Evolutionary conservation across 64 coral and sea anemone species (phyloP).

Genomic region (Astreopora myriophthalma): DNA sequence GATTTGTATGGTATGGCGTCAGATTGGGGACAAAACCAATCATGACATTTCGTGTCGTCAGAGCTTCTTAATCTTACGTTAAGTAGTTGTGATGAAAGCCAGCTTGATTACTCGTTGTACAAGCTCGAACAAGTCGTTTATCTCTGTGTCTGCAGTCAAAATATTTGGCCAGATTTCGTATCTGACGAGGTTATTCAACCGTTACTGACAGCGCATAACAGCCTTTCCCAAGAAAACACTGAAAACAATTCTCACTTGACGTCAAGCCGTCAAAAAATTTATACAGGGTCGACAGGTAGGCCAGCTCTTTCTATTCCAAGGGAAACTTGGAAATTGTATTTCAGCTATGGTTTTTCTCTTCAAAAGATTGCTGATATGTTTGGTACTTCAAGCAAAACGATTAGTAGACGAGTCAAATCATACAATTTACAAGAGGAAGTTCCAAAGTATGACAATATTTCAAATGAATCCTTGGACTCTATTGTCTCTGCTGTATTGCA

Average conservation of each 20-base stretch:
- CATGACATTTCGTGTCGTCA: too few species aligned
- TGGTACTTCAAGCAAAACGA: conserved; percentile 52
- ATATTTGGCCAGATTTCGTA: conserved; percentile 45
- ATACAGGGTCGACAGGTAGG: conserved; percentile 49
- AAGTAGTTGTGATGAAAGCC: neutral
- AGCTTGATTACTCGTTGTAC: conserved; percentile 33
- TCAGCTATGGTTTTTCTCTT: conserved; percentile 39
- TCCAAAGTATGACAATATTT: conserved; percentile 42
- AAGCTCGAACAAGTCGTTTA: conserved; percentile 35
- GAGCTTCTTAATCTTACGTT: neutral
- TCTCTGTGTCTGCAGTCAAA: conserved; percentile 43
- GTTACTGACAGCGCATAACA: conserved; percentile 15
- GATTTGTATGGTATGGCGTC: too few species aligned
- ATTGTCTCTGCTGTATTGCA: conserved; percentile 19
- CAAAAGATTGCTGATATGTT: conserved; percentile 56
- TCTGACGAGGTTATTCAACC: conserved; percentile 39
- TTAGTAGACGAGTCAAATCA: conserved; percentile 26
- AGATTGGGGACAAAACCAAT: too few species aligned
- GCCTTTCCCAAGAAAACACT: neutral
- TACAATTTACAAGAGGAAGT: conserved; percentile 49
- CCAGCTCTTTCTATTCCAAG: conserved; percentile 32
- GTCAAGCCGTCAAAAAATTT: conserved; percentile 12
- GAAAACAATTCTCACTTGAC: neutral
- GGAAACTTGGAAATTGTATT: conserved; percentile 48
- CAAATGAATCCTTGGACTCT: conserved; percentile 39